Conservation (phyloP, 2,888 invertebrate genomes). For the Eristalis intricaria region DNA sequence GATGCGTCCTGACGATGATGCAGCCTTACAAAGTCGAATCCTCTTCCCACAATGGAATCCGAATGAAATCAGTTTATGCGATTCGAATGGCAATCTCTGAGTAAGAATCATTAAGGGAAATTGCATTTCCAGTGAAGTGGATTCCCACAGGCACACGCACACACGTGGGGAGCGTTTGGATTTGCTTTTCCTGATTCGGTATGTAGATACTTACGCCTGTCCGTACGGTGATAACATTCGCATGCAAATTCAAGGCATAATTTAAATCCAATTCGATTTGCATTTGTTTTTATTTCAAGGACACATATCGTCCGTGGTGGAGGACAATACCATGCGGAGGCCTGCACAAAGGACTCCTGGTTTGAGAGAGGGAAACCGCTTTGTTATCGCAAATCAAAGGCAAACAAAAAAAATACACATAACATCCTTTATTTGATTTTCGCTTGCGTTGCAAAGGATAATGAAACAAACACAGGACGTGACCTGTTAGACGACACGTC, state of each 20-base stretch:
- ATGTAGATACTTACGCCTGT: not conserved
- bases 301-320: not conserved
- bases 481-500: not conserved
- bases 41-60: too few species aligned
- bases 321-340: too few species aligned
- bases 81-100: too few species aligned
- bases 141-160: too few species aligned
- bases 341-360: not conserved
- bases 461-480: not conserved
- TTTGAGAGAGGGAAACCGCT: not conserved
- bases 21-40: too few species aligned
- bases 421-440: not conserved
- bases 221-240: not conserved
- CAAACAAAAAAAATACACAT: not conserved
- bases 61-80: too few species aligned
- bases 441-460: not conserved
- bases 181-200: not conserved
- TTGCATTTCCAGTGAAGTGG: too few species aligned
- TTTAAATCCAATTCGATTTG: not conserved
- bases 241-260: not conserved
- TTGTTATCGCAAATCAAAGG: not conserved
- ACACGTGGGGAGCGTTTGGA: not conserved
- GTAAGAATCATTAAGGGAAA: too few species aligned
- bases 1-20: too few species aligned
- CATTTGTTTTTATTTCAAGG: not conserved